phyloP scores from a whole-genome alignment of 2,888 invertebrate species.

The Harpalus rubripes region DNA sequence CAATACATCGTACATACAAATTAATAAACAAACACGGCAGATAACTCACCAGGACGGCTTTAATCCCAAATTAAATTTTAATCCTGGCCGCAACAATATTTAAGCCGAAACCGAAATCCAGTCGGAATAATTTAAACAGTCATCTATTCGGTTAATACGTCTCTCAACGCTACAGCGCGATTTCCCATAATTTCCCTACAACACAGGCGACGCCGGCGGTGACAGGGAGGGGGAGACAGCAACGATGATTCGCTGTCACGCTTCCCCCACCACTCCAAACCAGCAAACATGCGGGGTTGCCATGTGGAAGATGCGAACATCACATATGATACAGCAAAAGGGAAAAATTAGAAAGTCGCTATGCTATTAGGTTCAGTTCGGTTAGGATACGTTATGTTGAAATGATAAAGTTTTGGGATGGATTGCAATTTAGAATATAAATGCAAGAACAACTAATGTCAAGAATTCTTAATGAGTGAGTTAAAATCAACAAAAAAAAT shows the following conservation, averaged over 20 bases:
- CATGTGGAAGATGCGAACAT: neutral
- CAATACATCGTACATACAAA: slow-evolving; percentile 49
- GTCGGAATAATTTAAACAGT: slow-evolving; percentile 65
- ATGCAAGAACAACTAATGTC: too few species aligned
- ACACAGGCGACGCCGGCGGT: neutral
- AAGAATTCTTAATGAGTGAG: too few species aligned
- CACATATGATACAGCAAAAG: neutral
- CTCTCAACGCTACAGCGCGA: slow-evolving; percentile 62
- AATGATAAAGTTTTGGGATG: too few species aligned
- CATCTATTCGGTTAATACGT: slow-evolving; percentile 62
- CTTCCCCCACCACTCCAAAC: slow-evolving; percentile 27
- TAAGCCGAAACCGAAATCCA: slow-evolving; percentile 64
- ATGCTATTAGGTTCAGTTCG: too few species aligned
- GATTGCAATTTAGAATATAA: too few species aligned
- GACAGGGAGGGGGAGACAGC: slow-evolving; percentile 1
- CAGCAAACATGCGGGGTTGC: neutral
- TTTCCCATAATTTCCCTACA: slow-evolving; percentile 53
- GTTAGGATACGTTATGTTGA: too few species aligned
- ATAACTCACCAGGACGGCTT: slow-evolving; percentile 49
- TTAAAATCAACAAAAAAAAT: too few species aligned
- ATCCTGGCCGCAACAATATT: slow-evolving; percentile 62
- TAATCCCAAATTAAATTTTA: slow-evolving; percentile 65
- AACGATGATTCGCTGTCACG: slow-evolving; percentile 40
- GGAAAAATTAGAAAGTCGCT: too few species aligned
- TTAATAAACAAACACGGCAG: slow-evolving; percentile 54